Evolutionary conservation across 1,140 invertebrate species (phyloP).

Genomic region (Drosophila nigromelanica): DNA sequence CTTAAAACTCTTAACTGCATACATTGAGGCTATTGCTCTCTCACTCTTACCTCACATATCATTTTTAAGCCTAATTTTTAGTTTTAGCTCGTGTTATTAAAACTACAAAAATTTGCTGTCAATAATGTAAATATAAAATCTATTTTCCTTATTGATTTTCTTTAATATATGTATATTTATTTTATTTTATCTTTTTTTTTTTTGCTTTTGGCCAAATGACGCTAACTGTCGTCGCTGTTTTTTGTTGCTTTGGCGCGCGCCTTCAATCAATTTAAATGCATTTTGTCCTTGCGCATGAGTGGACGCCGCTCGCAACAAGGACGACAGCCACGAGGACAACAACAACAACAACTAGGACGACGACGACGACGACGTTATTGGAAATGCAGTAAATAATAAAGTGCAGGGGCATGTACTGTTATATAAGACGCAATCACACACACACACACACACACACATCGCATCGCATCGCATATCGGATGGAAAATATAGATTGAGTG

Average conservation of each 20-base stretch:
- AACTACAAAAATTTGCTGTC: background rate
- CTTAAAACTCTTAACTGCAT: too few species aligned
- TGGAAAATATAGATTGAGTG: conserved; percentile 36
- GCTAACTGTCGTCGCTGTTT: background rate
- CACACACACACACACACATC: conserved; percentile 11
- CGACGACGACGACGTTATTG: conserved; percentile 34
- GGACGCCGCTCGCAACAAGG: conserved; percentile 42
- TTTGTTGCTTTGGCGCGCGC: conserved; percentile 45
- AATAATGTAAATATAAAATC: background rate
- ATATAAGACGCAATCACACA: conserved; percentile 11
- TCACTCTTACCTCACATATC: too few species aligned
- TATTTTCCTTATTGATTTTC: conserved; percentile 5
- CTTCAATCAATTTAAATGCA: conserved; percentile 58
- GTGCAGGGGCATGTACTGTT: conserved; percentile 25
- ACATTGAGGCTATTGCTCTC: too few species aligned
- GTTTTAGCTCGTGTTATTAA: too few species aligned
- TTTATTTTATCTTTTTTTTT: background rate
- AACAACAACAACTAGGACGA: conserved; percentile 11
- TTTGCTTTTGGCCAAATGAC: conserved; percentile 2
- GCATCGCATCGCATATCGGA: conserved; percentile 25
- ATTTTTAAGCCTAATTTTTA: background rate
- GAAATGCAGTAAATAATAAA: conserved; percentile 53
- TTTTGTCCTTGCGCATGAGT: conserved; percentile 57
- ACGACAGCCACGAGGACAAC: conserved; percentile 4
- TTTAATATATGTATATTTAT: background rate